Percentiles rank a stretch among this genome's conserved stretches.
These are phyloP conservation scores for Meteorus cinctellus DNA, from an alignment of 2,888 invertebrate genomes.

Conservation along the genomic window DNA sequence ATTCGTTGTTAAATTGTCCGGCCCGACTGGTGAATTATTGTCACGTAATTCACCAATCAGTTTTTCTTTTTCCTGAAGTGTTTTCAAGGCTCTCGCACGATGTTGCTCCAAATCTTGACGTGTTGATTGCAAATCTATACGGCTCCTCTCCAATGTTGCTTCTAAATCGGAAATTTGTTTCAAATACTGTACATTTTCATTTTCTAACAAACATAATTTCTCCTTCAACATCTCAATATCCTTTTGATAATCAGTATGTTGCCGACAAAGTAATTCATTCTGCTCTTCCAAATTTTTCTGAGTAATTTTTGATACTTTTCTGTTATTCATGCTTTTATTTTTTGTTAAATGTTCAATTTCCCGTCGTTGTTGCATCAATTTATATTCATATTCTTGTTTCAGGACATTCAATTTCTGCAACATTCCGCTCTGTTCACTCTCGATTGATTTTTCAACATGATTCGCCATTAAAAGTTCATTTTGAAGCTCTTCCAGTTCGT, in stretches of 20 bases:
- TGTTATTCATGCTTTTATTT: constrained; percentile 45
- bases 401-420: constrained; percentile 47
- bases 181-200: constrained; percentile 72
- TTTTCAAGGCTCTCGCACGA: constrained; percentile 85
- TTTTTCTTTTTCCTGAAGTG: constrained; percentile 85
- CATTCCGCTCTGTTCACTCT: constrained; percentile 46
- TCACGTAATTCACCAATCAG: constrained; percentile 78
- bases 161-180: constrained; percentile 72
- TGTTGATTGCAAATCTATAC: constrained; percentile 65
- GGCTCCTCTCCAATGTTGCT: constrained; percentile 65
- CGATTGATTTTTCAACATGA: constrained; percentile 72
- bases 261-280: constrained; percentile 69
- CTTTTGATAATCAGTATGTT: constrained; percentile 73
- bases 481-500: constrained; percentile 75
- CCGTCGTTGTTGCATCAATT: constrained; percentile 49
- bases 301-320: constrained; percentile 60
- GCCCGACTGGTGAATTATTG: constrained; percentile 57
- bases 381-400: constrained; percentile 51
- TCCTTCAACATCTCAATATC: constrained; percentile 70
- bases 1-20: constrained; percentile 72
- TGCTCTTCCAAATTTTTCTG: constrained; percentile 72
- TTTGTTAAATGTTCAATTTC: constrained; percentile 51
- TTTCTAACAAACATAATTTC: constrained; percentile 74
- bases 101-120: constrained; percentile 82
- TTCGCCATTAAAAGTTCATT: constrained; percentile 74